These are phyloP conservation scores for Amiota minor DNA, from an alignment of 2,888 invertebrate species.

Conservation along the genomic window DNA sequence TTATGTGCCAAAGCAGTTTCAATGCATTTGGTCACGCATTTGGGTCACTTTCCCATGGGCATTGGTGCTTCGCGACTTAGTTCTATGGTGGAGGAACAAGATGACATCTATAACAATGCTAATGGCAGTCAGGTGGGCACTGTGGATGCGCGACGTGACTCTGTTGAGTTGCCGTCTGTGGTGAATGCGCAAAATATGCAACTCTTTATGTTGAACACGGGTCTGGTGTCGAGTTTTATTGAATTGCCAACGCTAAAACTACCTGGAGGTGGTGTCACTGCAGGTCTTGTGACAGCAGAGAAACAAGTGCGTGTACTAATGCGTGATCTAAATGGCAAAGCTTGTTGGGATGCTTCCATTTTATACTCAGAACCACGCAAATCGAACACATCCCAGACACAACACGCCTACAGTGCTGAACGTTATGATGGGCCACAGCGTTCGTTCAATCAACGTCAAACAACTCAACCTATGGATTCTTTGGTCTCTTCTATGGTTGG, in stretches of 20 bases:
- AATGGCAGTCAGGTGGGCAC: conserved; percentile 43
- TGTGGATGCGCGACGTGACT: conserved; percentile 63
- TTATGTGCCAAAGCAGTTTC: conserved; percentile 77
- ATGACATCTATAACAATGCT: conserved; percentile 78
- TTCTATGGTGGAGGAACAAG: conserved; percentile 92
- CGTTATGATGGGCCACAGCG: conserved; percentile 45
- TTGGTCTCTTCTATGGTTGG: conserved; percentile 69
- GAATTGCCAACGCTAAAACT: conserved; percentile 89
- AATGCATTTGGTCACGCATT: conserved; percentile 90
- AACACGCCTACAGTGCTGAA: conserved; percentile 33
- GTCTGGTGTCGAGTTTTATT: conserved; percentile 89
- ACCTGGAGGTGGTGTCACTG: conserved; percentile 84
- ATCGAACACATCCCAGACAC: conserved; percentile 28
- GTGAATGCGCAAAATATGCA: conserved; percentile 88
- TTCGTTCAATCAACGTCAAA: conserved; percentile 42
- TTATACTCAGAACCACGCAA: conserved; percentile 83
- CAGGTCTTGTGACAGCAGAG: conserved; percentile 85
- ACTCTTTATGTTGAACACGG: conserved; percentile 88
- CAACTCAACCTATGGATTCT: conserved; percentile 62
- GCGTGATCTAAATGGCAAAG: conserved; percentile 93
- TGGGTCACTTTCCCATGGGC: conserved; percentile 96
- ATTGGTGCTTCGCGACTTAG: conserved; percentile 90
- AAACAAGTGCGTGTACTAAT: conserved; percentile 90
- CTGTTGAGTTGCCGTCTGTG: conserved; percentile 84
- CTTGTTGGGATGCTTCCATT: conserved; percentile 96